Evolutionary conservation across 1,140 invertebrate species (phyloP), one percentile per base, ranked within the genome.

Genomic region (Drosophila suzukii): DNA sequence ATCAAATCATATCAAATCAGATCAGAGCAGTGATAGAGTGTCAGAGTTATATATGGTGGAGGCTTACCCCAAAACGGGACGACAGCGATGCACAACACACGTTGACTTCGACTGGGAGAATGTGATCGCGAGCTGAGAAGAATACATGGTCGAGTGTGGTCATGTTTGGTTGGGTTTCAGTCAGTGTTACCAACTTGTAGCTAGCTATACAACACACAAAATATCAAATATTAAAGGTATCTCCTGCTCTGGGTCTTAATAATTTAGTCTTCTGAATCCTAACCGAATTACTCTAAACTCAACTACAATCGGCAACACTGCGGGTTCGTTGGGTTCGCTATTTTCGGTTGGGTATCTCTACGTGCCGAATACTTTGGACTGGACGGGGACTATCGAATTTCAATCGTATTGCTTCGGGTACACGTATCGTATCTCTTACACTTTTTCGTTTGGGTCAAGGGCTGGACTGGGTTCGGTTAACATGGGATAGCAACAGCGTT

Each of bases 11-110:
- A 59, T 59, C 32, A 49, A 36, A 67, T 67, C 63, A 68, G 34
- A 72, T 75, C 58, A 78, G 53, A 66, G 55, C 55, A 71, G 63
- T 66, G 72, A 67, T 56, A 76, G 58, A 73, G 63, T 74, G 34
- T 70, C 59, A 58, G 46, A 75, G 57, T 75, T 75, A 68, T 56
- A 61, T 60, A 82, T 60, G 43, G 54, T 70, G 49, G 55, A 70
- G 70, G 83, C 83, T 86, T 86, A 86, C 83, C 83, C 83, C 81
- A 70, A 78, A 60, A n/a, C 60, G 78, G 75, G 70, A 75, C 57
- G 68, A 76, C 76, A 70, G 54, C 71, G 72, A 77, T 46, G 54
- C 74, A 46, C 51, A 55, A 59, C 56, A 61, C 68, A 78, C 75
- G 80, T 63, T 49, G 78, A 47, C 54, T 65, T 78, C 75, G 54